Base-by-base conservation (phyloP, 2,113 vertebrate genomes). In the Recurvirostra avosetta region DNA sequence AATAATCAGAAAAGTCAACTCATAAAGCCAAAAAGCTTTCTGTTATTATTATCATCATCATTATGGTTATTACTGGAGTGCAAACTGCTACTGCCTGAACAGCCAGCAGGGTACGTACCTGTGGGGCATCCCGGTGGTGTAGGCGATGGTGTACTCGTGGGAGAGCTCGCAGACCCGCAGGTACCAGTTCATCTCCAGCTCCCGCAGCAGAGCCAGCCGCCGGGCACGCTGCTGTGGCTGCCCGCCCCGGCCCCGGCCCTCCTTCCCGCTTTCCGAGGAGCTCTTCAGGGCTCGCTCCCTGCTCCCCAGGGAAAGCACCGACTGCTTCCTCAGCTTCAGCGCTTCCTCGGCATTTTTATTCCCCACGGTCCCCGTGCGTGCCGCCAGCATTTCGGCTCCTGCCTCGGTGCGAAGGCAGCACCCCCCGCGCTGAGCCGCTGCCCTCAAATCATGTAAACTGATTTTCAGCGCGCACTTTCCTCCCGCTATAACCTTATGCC, bases 171-270 rank as follows among this genome's bases (percentile, higher is more conserved):
- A 99, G 84, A 98, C 97, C 80, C 98, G 98, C 66, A 99, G 97
- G 97, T 99, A 99, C 98, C 99, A 99, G 97, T 91, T 99, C 98
- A 98, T 99, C 98, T 99, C 99, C 96, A 99, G 98, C 91, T 99
- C 99, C 21, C 98, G 97, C 77, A 99, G 98, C 58, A 99, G 95
- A 4, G 98, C 97, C 47, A 98, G 98, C 45, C 98, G 99, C 86
- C 98, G 97, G 3, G 97, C 97, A 36, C 97, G 95, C 83, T 98
- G 97, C 95, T 97, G 98, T 38, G 83, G 86, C 73, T 67, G 92
- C 26, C 6, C 23, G 0, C 36, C 5, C 43, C 90, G 97, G 52
- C 71, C 97, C 92, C 94, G 95, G 97, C 76, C 62, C 97, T 98
- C 98, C 41, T 97, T 98, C 5, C 62, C 92, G 87, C 91, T 77